Evolutionary conservation across 1,140 invertebrate species (phyloP), one percentile per base, ranked within the genome.

Genomic region (Druon quercuslanigerum): DNA sequence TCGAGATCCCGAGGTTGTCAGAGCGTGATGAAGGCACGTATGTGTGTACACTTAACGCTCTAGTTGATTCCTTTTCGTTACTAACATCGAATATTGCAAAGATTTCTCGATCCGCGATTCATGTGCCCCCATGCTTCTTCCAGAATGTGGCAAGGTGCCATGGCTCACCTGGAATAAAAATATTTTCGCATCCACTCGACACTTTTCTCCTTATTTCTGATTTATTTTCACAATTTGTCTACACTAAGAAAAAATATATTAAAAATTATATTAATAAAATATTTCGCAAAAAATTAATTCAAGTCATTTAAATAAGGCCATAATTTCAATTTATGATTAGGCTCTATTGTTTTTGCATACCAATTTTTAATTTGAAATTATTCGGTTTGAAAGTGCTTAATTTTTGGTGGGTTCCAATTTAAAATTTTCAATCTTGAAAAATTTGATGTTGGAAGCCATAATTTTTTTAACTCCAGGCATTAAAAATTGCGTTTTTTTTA

Each of bases 21-120:
- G 57, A 66, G 25, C 57, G 57, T 66, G 40, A 66, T 66, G 25
- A 66, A 66, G 57, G 57, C 57, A 66, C 57, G 57, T 66, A 33
- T 66, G 73, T 80, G 51, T 80, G 79, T 80, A 80, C 77, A 80
- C 77, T 78, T 80, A 70, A 78, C 79, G 79, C 79, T 80, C 76
- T 70, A 80, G 52, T 72, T 80, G 79, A 80, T 80, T 78, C 60
- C 72, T 78, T 78, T 66, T 40, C 57, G 57, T 66, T 40, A 66
- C 57, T 33, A 40, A 40, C 20, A 66, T 33, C 11, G 57, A 66
- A 40, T 33, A 20, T 5, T 33, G 16, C 13, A 6, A 33, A 66
- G 57, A 66, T 66, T 33, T 66, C 20, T 66, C 25, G 25, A 66
- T 33, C 57, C 12, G 25, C 9, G 57, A 66, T 66, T 66, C 20